These are phyloP conservation scores for Drosophila bipectinata DNA, from an alignment of 1,140 invertebrate genomes.

Conservation along the genomic window DNA sequence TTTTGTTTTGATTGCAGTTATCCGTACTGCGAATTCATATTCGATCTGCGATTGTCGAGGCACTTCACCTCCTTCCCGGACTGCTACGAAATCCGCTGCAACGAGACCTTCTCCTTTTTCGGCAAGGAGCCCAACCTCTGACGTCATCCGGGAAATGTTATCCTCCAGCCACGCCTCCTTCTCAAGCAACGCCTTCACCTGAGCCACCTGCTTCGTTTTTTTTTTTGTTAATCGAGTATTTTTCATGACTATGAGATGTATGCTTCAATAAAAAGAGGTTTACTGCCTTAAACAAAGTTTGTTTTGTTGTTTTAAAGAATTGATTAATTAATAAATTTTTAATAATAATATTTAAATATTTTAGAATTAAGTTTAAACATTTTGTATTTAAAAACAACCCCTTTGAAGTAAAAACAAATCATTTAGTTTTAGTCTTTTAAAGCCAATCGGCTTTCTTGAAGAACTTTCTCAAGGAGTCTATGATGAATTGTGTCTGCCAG, in stretches of 20 bases:
- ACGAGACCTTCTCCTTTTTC: conserved; percentile 80
- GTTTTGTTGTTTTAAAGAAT: background rate
- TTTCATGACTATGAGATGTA: conserved; percentile 36
- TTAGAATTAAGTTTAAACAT: no score
- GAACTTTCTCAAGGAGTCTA: background rate
- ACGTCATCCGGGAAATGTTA: background rate
- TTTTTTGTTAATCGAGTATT: conserved; percentile 2
- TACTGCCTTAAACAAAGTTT: conserved; percentile 17
- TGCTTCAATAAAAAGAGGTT: conserved; percentile 58
- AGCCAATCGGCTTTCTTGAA: conserved; percentile 23
- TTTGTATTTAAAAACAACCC: no score
- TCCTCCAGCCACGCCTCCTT: background rate
- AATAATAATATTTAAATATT: no score
- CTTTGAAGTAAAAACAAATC: background rate
- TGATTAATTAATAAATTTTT: background rate
- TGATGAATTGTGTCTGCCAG: conserved; percentile 28
- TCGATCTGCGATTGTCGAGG: conserved; percentile 78
- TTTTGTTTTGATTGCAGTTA: conserved; percentile 57
- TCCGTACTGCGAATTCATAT: conserved; percentile 80
- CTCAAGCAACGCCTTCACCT: background rate
- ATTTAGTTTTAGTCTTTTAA: background rate
- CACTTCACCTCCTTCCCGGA: conserved; percentile 78
- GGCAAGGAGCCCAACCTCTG: conserved; percentile 58
- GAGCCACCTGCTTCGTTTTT: background rate
- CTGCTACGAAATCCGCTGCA: conserved; percentile 80